Percentiles rank a stretch among this genome's conserved stretches.
Conservation (phyloP, 2,888 invertebrate genomes). For the Brenthis ino region DNA sequence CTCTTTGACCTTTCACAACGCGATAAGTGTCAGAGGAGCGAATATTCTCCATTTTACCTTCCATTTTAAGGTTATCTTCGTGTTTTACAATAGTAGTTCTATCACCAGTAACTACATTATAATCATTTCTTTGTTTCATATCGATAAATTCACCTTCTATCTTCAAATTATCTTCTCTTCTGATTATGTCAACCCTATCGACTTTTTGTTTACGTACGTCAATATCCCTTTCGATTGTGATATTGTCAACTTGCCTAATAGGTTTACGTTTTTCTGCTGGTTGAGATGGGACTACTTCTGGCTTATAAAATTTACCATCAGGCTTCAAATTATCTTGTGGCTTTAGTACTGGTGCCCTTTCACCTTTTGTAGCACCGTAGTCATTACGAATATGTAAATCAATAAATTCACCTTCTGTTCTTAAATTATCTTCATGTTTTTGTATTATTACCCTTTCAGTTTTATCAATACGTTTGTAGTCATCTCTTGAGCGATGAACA, state of each 20-base stretch:
- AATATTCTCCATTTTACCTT: constrained; percentile 82
- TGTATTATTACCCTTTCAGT: constrained; percentile 78
- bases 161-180: constrained; percentile 84
- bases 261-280: constrained; percentile 82
- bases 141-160: constrained; percentile 84
- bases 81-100: constrained; percentile 79
- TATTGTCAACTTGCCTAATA: constrained; percentile 82
- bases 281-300: constrained; percentile 73
- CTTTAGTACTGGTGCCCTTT: constrained; percentile 82
- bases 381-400: constrained; percentile 77
- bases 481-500: constrained; percentile 77
- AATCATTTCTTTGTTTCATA: constrained; percentile 81
- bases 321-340: constrained; percentile 86
- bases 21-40: constrained; percentile 80
- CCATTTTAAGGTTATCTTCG: constrained; percentile 85
- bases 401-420: constrained; percentile 80
- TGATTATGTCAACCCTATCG: constrained; percentile 83
- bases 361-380: constrained; percentile 81
- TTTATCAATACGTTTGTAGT: constrained; percentile 79
- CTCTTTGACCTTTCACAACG: constrained; percentile 80
- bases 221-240: constrained; percentile 76
- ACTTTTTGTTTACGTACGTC: constrained; percentile 66
- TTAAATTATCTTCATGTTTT: constrained; percentile 83
- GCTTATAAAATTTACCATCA: constrained; percentile 81
- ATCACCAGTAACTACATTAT: constrained; percentile 74